Evolutionary conservation across 2,888 invertebrate species (phyloP).

Genomic region (Drosophila nigritarsus): DNA sequence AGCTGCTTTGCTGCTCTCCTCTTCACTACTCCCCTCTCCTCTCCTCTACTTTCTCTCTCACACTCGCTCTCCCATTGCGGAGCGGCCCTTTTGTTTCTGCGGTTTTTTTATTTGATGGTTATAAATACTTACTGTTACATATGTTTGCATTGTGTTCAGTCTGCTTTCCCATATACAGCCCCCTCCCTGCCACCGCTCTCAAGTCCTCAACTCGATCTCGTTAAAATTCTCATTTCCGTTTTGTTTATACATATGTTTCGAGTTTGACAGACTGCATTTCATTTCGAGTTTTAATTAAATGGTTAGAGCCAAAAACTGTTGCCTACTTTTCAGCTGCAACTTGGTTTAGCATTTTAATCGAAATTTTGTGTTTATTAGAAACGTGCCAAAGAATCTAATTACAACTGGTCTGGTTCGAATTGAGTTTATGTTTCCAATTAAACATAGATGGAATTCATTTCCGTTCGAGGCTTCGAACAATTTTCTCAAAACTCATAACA

Average conservation of each 20-base stretch:
- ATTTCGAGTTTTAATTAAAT: slow-evolving; percentile 46
- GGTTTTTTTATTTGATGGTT: slow-evolving; percentile 63
- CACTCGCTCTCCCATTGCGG: slow-evolving; percentile 19
- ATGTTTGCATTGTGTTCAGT: slow-evolving; percentile 46
- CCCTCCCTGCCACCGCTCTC: neutral
- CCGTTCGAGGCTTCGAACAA: neutral
- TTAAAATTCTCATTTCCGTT: slow-evolving; percentile 71
- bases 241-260: slow-evolving; percentile 27
- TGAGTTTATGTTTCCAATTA: neutral
- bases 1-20: neutral
- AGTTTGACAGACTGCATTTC: slow-evolving; percentile 17
- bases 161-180: neutral
- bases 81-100: slow-evolving; percentile 27
- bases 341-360: slow-evolving; percentile 5
- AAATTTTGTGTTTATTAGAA: neutral
- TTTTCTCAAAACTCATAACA: neutral
- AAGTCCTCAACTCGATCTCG: slow-evolving; percentile 31
- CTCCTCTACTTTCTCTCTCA: neutral
- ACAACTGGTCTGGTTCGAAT: neutral
- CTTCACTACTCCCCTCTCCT: neutral
- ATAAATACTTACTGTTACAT: slow-evolving; percentile 65
- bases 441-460: neutral
- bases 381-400: slow-evolving; percentile 8
- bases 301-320: slow-evolving; percentile 18
- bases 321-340: slow-evolving; percentile 27